These are phyloP conservation scores for Dendrocopos noguchii DNA, from an alignment of 2,113 vertebrate species.

Conservation along the genomic window DNA sequence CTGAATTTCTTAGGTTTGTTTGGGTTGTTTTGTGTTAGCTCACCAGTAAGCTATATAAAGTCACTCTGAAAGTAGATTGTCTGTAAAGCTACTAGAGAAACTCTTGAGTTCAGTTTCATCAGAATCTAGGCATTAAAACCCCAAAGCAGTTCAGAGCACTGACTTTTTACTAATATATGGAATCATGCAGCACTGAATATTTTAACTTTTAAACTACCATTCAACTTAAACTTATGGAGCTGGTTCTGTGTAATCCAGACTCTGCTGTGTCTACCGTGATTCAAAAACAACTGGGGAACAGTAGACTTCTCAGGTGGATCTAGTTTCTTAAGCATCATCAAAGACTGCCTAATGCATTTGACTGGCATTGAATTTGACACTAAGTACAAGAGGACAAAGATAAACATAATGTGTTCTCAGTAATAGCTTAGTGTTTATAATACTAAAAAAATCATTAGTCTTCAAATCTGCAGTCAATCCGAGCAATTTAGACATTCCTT, in stretches of 20 bases:
- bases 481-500: not conserved
- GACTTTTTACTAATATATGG: not conserved
- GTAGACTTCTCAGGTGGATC: not conserved
- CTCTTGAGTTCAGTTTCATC: not conserved
- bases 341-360: not conserved
- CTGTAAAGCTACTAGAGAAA: not conserved
- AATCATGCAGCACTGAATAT: not conserved
- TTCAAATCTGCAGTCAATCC: not conserved
- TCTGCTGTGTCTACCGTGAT: not conserved
- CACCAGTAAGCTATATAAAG: not conserved
- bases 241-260: not conserved
- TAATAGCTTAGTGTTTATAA: not conserved
- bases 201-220: not conserved
- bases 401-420: constrained; percentile 3
- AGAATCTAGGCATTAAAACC: not conserved
- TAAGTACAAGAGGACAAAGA: not conserved
- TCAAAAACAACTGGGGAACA: not conserved
- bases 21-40: not conserved
- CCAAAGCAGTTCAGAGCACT: not conserved
- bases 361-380: not conserved
- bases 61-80: not conserved
- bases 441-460: not conserved
- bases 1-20: not conserved
- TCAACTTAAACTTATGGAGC: not conserved
- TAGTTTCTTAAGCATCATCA: not conserved